phyloP scores from a whole-genome alignment of 2,888 invertebrate genomes.

The Scaptomyza reducta region DNA sequence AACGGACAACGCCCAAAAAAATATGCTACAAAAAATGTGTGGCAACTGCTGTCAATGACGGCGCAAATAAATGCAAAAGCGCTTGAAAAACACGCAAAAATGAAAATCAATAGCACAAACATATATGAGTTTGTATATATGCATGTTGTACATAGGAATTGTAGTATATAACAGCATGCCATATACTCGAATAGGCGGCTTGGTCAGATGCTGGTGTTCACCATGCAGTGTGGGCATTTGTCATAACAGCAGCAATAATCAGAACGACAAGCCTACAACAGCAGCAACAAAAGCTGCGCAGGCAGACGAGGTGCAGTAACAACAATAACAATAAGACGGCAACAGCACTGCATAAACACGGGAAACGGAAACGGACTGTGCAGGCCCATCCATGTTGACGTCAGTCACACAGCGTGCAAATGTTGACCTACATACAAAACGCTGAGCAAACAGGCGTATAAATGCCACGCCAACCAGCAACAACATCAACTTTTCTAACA shows the following conservation, averaged over 20 bases:
- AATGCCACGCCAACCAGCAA: conserved; percentile 66
- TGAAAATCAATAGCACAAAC: conserved; percentile 62
- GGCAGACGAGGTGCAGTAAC: conserved; percentile 52
- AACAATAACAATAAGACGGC: conserved; percentile 43
- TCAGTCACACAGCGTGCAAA: conserved; percentile 77
- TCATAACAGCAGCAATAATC: conserved; percentile 70
- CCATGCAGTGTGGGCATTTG: conserved; percentile 56
- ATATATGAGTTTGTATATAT: conserved; percentile 10
- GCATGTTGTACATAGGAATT: conserved; percentile 4
- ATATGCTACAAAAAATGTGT: conserved; percentile 47
- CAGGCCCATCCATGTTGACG: conserved; percentile 74
- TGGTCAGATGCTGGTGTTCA: conserved; percentile 66
- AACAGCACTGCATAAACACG: conserved; percentile 44
- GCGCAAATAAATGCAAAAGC: conserved; percentile 74
- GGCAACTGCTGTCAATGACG: conserved; percentile 74
- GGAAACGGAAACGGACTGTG: conserved; percentile 71
- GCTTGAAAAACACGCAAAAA: conserved; percentile 69
- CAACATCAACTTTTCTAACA: conserved; percentile 38
- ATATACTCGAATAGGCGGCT: conserved; percentile 10
- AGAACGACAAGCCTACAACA: conserved; percentile 57
- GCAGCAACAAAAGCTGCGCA: conserved; percentile 26
- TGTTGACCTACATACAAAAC: conserved; percentile 78
- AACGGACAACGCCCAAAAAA: conserved; percentile 76
- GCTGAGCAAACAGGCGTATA: conserved; percentile 77
- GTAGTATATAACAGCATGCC: conserved; percentile 28